A percentile compares a stretch with the other conserved stretches of the same genome.
Conservation (phyloP, 2,888 invertebrate species). For the Lasioglossum malachurum region DNA sequence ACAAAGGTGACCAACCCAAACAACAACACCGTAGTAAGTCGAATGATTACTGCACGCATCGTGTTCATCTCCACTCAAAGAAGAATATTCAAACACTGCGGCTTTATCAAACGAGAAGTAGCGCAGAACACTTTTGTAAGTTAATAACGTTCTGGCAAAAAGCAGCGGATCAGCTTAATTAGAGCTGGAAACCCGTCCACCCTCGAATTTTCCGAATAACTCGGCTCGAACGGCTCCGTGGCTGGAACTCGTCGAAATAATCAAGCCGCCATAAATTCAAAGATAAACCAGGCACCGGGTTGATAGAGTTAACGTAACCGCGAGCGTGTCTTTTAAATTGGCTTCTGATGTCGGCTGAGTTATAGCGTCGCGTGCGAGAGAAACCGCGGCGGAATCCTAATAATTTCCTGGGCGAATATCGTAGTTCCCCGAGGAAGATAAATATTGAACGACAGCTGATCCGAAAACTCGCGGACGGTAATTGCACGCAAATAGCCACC, state of each 20-base stretch:
- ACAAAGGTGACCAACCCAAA: too few species aligned
- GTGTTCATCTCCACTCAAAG: neutral
- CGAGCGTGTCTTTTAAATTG: constrained; percentile 1
- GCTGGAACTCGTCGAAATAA: neutral
- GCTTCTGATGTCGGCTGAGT: neutral
- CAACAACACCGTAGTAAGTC: too few species aligned
- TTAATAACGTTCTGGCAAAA: neutral
- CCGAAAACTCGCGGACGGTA: neutral
- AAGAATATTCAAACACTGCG: neutral
- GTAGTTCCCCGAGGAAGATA: neutral
- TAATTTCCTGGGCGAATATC: neutral
- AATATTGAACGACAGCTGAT: constrained; percentile 14
- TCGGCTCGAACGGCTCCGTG: neutral
- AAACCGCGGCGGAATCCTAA: neutral
- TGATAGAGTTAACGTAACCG: constrained; percentile 5
- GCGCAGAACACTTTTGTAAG: neutral
- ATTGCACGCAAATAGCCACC: constrained; percentile 3
- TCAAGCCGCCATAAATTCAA: neutral
- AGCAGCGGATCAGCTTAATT: neutral
- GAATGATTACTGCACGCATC: too few species aligned
- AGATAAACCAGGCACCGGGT: neutral
- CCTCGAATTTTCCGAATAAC: neutral
- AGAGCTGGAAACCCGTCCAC: neutral
- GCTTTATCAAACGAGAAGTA: neutral
- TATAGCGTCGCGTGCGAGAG: neutral